Conservation (phyloP, 1,140 invertebrate genomes). For the Lutraria rhynchaena region DNA sequence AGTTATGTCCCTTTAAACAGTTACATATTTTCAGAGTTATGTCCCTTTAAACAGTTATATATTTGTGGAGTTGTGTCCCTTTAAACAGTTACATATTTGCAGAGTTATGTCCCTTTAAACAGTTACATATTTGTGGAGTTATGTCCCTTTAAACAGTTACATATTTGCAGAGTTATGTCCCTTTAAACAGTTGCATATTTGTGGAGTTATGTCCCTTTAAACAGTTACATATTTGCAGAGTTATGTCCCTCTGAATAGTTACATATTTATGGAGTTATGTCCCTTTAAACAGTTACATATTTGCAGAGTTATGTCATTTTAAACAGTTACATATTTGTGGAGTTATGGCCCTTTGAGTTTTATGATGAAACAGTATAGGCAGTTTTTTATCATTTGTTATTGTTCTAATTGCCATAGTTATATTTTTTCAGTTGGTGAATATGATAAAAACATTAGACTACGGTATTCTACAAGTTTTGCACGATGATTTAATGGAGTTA, state of each 20-base stretch:
- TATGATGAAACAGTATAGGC: neutral
- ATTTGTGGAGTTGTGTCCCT: no score
- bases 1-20: no score
- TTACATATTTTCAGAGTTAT: no score
- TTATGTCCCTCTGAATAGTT: neutral
- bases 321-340: neutral
- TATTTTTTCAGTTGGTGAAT: constrained; percentile 71
- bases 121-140: neutral
- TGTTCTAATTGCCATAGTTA: neutral
- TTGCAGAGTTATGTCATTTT: neutral
- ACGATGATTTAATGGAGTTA: constrained; percentile 75
- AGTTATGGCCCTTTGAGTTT: constrained; percentile 1
- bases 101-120: neutral
- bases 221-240: neutral
- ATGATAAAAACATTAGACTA: constrained; percentile 77
- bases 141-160: neutral
- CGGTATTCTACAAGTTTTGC: constrained; percentile 77
- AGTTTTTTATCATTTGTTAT: neutral
- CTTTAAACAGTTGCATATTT: neutral
- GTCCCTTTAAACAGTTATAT: no score
- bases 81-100: no score
- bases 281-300: constrained; percentile 51
- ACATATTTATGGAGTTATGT: neutral
- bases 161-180: neutral
- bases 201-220: neutral